Conservation (phyloP, 2,888 invertebrate species). For the Danaus chrysippus region DNA sequence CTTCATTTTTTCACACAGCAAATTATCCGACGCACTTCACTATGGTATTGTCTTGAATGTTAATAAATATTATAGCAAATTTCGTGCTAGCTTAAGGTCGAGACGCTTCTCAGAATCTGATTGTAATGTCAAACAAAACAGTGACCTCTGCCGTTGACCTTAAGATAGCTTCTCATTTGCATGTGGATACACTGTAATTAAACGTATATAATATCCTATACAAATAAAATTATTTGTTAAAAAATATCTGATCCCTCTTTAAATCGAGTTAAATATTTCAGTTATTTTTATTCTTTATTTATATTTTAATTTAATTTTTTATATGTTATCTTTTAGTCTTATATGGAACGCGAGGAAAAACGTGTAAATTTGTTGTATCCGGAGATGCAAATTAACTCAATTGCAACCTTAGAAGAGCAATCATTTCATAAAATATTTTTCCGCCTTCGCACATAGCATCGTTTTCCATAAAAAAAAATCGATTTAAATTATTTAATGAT, state of each 20-base stretch:
- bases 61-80: conserved; percentile 11
- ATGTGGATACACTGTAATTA: conserved; percentile 35
- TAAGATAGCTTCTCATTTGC: conserved; percentile 53
- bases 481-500: no score
- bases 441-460: no score
- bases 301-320: no score
- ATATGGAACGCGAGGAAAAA: conserved; percentile 13
- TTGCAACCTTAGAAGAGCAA: background rate
- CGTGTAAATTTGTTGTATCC: conserved; percentile 13
- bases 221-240: no score
- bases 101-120: conserved; percentile 28
- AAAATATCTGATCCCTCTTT: no score
- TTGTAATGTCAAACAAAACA: conserved; percentile 28
- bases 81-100: conserved; percentile 29
- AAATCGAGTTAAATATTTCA: no score
- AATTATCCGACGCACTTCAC: conserved; percentile 13
- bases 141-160: conserved; percentile 59
- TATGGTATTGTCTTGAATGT: conserved; percentile 3
- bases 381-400: conserved; percentile 13
- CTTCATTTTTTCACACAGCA: conserved; percentile 46
- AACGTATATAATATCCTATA: background rate
- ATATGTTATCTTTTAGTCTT: no score
- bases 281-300: no score
- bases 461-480: no score
- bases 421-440: no score